Evolutionary conservation across 2,113 vertebrate genomes (phyloP).

Genomic region (Aythya baeri): DNA sequence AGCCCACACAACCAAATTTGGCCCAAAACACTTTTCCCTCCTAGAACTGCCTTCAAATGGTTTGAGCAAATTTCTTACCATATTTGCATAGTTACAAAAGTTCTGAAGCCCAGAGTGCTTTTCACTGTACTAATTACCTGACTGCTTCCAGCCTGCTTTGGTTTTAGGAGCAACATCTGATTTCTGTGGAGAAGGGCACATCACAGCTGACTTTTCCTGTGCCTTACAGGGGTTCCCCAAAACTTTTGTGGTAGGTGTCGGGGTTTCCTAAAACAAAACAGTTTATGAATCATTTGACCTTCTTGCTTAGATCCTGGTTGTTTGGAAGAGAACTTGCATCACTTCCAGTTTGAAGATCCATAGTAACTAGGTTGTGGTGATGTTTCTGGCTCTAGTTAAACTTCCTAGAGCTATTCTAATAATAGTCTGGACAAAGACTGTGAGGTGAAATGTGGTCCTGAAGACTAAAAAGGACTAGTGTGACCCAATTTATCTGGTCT

Average conservation of each 20-base stretch:
- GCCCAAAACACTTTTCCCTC: neutral
- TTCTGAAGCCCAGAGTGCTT: neutral
- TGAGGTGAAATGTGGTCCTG: neutral
- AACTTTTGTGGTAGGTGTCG: neutral
- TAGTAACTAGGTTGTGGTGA: neutral
- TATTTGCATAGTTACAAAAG: neutral
- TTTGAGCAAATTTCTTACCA: neutral
- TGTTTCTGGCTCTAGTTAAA: neutral
- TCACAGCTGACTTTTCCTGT: neutral
- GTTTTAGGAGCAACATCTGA: neutral
- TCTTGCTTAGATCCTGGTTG: neutral
- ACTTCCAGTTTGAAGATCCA: neutral
- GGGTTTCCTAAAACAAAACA: neutral
- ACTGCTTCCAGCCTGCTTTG: neutral
- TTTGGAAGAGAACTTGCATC: neutral
- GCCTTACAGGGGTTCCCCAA: fast-evolving
- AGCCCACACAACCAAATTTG: fast-evolving
- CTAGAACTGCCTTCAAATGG: neutral
- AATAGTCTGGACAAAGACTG: neutral
- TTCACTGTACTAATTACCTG: neutral
- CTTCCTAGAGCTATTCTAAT: neutral
- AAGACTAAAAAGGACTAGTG: neutral
- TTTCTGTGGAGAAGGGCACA: neutral
- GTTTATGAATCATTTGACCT: neutral
- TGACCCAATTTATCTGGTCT: neutral